Evolutionary conservation across 2,113 vertebrate genomes (phyloP), one percentile per base, ranked within the genome.

Genomic region (Cochlearius cochlearius): DNA sequence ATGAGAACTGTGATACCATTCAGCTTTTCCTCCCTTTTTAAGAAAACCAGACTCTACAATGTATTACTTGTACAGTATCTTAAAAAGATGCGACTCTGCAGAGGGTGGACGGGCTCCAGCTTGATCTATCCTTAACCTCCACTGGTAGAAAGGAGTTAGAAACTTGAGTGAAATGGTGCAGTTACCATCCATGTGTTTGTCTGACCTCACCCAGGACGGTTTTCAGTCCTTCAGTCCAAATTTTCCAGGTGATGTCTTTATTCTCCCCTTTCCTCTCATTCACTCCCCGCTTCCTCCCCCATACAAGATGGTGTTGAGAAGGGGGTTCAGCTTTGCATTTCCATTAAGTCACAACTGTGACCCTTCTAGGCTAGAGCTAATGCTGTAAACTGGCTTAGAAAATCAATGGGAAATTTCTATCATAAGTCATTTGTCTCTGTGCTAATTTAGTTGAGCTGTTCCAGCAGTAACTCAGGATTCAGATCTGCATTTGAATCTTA

Each of bases 391-490:
- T 45, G n/a, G 45, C 41, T 29, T 39, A 56, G 67, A 78, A 92
- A 85, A 75, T 81, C 15, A 14, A 0, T 56, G 76, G 62, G 64
- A 88, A 76, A 59, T 63, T 72, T 36, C 43, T 39, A 2, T 58
- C 8, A 3, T 17, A 50, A 60, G 55, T 63, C 5, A 4, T 49
- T 85, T 77, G 32, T 83, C 32, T 14, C 15, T 0, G 0, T 76
- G 75, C 71, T 80, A n/a, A 75, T 32, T 6, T 11, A 71, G 11
- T 74, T 25, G n/a, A 77, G 17, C 16, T 63, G 9, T 87, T 87
- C 58, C 34, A 78, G 66, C 41, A 55, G 38, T 81, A 86, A 63
- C 43, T 77, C 2, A 1, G 14, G 41, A 53, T 73, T 91, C 38
- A 74, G 76, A 43, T 89, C 29, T 45, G 12, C 27, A 11, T 64